These are phyloP conservation scores for Cydia pomonella DNA, from an alignment of 1,140 invertebrate species.

Conservation along the genomic window DNA sequence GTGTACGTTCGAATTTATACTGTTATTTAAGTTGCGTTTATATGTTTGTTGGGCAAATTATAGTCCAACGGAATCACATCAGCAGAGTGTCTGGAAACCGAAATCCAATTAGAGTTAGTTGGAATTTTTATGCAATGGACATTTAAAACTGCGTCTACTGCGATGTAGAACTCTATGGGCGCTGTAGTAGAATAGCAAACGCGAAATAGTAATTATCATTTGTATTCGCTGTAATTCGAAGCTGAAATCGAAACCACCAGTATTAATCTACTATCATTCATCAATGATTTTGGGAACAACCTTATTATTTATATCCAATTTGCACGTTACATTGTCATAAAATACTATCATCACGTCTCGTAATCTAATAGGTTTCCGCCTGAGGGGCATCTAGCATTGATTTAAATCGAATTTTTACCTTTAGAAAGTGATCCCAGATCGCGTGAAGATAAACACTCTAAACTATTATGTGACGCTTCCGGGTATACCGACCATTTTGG, in stretches of 20 bases:
- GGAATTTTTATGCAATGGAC: too few species aligned
- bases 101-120: too few species aligned
- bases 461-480: constrained; percentile 45
- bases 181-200: too few species aligned
- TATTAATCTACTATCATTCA: background rate
- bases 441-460: constrained; percentile 45
- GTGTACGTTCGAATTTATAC: too few species aligned
- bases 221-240: background rate
- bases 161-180: too few species aligned
- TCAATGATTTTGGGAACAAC: constrained; percentile 7
- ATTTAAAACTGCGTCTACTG: too few species aligned
- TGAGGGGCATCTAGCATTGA: constrained; percentile 28
- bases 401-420: constrained; percentile 37
- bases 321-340: constrained; percentile 10
- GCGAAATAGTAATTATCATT: too few species aligned
- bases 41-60: too few species aligned
- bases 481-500: constrained; percentile 43
- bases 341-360: constrained; percentile 3
- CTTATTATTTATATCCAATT: constrained; percentile 1
- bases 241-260: background rate
- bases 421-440: constrained; percentile 43
- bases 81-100: too few species aligned
- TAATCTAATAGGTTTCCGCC: constrained; percentile 30
- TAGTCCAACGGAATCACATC: too few species aligned
- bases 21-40: too few species aligned